Evolutionary conservation across 2,888 invertebrate species (phyloP).

Genomic region (Limenitis arthemis): DNA sequence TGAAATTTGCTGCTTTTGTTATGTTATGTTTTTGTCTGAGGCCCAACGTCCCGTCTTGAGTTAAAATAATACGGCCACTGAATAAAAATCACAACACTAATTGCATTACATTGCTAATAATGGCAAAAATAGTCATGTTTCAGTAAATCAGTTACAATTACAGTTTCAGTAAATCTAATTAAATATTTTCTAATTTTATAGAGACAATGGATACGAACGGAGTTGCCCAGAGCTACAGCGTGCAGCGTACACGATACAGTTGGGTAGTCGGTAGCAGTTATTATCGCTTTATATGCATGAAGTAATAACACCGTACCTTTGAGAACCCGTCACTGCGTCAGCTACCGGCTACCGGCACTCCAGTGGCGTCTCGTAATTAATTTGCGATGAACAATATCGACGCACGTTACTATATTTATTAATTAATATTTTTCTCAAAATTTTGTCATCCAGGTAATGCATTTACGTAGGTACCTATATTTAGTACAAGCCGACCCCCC

Average conservation of each 20-base stretch:
- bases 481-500: too few relatives aligned
- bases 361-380: conserved; percentile 43
- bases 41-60: too few relatives aligned
- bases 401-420: conserved; percentile 13
- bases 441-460: too few relatives aligned
- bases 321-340: conserved; percentile 29
- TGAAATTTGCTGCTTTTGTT: too few relatives aligned
- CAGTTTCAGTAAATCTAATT: neutral
- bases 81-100: too few relatives aligned
- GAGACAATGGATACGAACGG: conserved; percentile 33
- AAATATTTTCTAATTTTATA: neutral
- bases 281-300: conserved; percentile 60
- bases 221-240: conserved; percentile 35
- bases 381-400: conserved; percentile 46
- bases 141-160: too few relatives aligned
- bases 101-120: too few relatives aligned
- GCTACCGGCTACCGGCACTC: conserved; percentile 26
- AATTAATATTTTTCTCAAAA: neutral
- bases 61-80: too few relatives aligned
- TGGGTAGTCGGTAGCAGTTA: conserved; percentile 30
- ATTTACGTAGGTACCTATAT: neutral
- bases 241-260: too few relatives aligned
- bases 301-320: conserved; percentile 47
- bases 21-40: too few relatives aligned
- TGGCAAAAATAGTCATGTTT: too few relatives aligned